These are phyloP conservation scores for Melanostigma gelatinosum DNA, from an alignment of 2,113 vertebrate species.

Conservation along the genomic window DNA sequence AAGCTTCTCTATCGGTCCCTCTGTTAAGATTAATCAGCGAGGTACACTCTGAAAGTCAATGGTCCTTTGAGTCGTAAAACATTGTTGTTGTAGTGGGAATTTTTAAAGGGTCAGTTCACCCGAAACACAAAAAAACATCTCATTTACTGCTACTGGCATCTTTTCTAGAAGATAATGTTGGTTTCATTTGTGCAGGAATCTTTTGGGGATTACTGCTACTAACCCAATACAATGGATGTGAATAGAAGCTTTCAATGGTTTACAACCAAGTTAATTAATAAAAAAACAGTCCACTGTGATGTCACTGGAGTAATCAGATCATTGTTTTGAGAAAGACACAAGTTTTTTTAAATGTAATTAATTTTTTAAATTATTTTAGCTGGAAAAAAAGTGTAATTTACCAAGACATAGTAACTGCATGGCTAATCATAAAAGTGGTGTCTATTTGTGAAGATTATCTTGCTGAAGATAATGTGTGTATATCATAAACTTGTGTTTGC, in stretches of 20 bases:
- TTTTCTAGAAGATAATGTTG: background rate
- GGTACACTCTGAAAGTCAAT: slow-evolving; percentile 46
- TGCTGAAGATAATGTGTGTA: background rate
- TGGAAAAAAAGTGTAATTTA: background rate
- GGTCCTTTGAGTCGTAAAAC: slow-evolving; percentile 35
- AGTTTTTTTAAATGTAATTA: background rate
- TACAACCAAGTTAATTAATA: background rate
- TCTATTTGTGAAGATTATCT: background rate
- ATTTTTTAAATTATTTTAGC: background rate
- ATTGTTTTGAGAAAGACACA: background rate
- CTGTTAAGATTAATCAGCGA: slow-evolving; percentile 70
- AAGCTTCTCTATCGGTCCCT: slow-evolving; percentile 53
- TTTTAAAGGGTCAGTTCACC: slow-evolving; percentile 39
- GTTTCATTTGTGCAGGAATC: slow-evolving; percentile 6
- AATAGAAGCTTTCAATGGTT: background rate
- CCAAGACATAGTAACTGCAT: background rate
- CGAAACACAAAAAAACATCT: slow-evolving; percentile 9
- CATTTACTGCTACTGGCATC: background rate
- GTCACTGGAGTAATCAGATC: background rate
- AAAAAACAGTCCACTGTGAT: background rate
- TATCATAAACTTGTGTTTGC: background rate
- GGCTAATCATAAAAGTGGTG: no score
- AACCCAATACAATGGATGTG: background rate
- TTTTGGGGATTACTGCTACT: background rate
- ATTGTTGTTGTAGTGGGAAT: background rate